phyloP scores from a whole-genome alignment of 2,113 vertebrate genomes.

The Marmota monax region DNA sequence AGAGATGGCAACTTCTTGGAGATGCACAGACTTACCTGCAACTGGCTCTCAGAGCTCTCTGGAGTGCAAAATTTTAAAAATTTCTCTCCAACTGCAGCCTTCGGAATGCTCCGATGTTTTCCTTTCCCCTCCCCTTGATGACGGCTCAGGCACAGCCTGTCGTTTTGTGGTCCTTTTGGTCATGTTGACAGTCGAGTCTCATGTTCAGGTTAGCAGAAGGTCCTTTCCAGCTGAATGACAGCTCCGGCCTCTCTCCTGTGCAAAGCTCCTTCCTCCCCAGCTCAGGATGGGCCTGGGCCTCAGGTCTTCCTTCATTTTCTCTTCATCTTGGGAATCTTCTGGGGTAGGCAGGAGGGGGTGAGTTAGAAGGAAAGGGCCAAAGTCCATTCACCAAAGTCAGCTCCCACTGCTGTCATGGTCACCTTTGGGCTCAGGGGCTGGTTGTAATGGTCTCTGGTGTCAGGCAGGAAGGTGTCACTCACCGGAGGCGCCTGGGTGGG shows the following conservation, averaged over 20 bases:
- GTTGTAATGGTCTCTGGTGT: background rate
- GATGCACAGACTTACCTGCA: background rate
- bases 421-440: background rate
- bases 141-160: too few species aligned
- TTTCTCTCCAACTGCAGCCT: background rate
- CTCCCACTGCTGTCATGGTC: too few species aligned
- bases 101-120: background rate
- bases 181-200: background rate
- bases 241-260: background rate
- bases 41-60: background rate
- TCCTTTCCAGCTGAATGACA: background rate
- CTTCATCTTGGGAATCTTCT: background rate
- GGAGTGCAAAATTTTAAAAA: background rate
- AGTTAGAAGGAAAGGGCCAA: background rate
- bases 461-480: background rate
- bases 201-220: background rate
- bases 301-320: background rate
- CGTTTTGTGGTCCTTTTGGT: background rate
- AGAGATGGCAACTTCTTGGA: background rate
- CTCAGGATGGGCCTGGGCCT: background rate
- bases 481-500: background rate
- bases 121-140: background rate
- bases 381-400: background rate
- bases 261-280: background rate
- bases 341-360: background rate